phyloP scores from a whole-genome alignment of 2,888 invertebrate genomes.

The Phasia obesa region DNA sequence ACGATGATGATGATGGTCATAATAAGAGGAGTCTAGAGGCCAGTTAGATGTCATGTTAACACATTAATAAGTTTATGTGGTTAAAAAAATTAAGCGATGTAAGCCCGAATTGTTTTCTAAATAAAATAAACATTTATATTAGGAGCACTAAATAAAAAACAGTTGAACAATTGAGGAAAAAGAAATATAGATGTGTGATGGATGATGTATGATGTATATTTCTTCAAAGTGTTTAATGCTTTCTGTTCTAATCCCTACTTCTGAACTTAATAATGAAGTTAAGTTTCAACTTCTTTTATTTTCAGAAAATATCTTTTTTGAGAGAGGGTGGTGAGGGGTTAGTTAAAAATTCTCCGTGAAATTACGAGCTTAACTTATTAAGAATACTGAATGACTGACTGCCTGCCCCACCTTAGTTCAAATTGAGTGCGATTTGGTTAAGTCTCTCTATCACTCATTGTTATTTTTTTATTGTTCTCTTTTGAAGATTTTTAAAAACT shows the following conservation, averaged over 20 bases:
- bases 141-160: too few species aligned
- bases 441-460: constrained; percentile 28
- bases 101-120: not conserved
- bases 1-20: constrained; percentile 46
- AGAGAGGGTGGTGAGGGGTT: too few species aligned
- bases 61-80: constrained; percentile 22
- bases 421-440: constrained; percentile 59
- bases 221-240: too few species aligned
- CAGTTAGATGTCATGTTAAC: constrained; percentile 45
- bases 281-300: not conserved
- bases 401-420: constrained; percentile 67
- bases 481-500: constrained; percentile 17
- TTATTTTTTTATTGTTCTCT: constrained; percentile 10
- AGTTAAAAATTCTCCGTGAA: not conserved
- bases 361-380: not conserved
- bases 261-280: not conserved
- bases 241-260: not conserved
- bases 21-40: constrained; percentile 53
- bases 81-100: constrained; percentile 24
- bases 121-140: too few species aligned
- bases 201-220: too few species aligned
- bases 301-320: not conserved
- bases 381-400: constrained; percentile 2
- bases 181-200: not conserved
- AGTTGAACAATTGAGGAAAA: not conserved